Percentiles rank a stretch among this genome's conserved stretches.
Conservation (phyloP, 2,888 invertebrate genomes). For the Micoletzkya japonica region DNA sequence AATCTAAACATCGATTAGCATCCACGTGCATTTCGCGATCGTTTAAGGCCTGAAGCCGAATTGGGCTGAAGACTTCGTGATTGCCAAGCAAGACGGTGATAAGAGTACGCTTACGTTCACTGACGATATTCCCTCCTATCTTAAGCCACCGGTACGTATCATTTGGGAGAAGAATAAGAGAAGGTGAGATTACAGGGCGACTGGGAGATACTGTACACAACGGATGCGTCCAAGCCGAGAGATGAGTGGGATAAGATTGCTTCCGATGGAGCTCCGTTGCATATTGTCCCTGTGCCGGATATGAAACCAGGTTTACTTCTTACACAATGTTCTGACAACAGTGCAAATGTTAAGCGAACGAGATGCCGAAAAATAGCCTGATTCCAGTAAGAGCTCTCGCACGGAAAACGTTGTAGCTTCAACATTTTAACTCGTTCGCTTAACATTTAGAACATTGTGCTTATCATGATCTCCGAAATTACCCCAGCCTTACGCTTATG, state of each 20-base stretch:
- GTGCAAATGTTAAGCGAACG: too few species aligned
- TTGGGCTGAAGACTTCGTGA: constrained; percentile 57
- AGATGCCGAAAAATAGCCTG: too few species aligned
- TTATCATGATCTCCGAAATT: too few species aligned
- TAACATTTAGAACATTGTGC: too few species aligned
- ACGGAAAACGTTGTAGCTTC: too few species aligned
- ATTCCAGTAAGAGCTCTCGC: too few species aligned
- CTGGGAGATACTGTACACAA: constrained; percentile 57
- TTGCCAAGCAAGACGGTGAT: constrained; percentile 54
- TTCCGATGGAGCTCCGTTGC: constrained; percentile 50
- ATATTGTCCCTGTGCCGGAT: constrained; percentile 40
- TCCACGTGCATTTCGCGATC: too few species aligned
- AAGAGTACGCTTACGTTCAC: constrained; percentile 52
- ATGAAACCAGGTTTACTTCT: constrained; percentile 44
- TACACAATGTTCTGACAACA: too few species aligned
- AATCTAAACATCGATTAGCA: neutral
- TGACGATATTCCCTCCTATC: constrained; percentile 54
- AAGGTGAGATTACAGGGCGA: constrained; percentile 29
- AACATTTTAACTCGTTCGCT: too few species aligned
- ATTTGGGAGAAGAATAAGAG: neutral
- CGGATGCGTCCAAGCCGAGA: constrained; percentile 50
- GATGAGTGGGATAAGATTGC: constrained; percentile 53
- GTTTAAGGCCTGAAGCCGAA: constrained; percentile 47
- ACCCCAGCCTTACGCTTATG: too few species aligned
- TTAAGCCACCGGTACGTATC: constrained; percentile 22